phyloP scores from a whole-genome alignment of 2,888 invertebrate genomes.

The Pyrrhia umbra region DNA sequence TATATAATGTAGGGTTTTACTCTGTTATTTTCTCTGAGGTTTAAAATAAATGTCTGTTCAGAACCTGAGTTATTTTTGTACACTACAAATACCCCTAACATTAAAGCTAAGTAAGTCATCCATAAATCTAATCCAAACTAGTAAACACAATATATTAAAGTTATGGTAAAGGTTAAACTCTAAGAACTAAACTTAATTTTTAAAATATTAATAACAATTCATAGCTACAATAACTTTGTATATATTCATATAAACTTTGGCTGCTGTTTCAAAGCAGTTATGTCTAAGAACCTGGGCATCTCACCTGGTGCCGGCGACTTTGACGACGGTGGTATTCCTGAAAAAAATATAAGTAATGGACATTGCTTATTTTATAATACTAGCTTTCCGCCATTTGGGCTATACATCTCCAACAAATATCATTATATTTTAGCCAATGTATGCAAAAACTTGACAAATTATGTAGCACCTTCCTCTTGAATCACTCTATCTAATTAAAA shows the following conservation, averaged over 20 bases:
- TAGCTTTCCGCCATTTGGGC: too few relatives aligned
- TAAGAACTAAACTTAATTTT: constrained; percentile 26
- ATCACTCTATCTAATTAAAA: too few relatives aligned
- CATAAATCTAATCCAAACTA: constrained; percentile 41
- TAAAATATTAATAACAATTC: constrained; percentile 18
- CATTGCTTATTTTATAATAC: too few relatives aligned
- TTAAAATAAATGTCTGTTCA: constrained; percentile 89
- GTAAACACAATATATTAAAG: constrained; percentile 41
- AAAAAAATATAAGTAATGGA: constrained; percentile 48
- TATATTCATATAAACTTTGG: constrained; percentile 90
- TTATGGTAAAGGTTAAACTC: constrained; percentile 38
- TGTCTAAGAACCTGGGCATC: constrained; percentile 91
- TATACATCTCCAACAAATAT: too few relatives aligned
- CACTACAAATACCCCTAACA: constrained; percentile 27
- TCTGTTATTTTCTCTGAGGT: constrained; percentile 87
- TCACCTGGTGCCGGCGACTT: constrained; percentile 68
- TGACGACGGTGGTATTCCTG: constrained; percentile 68
- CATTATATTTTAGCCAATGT: too few relatives aligned
- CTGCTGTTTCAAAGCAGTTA: constrained; percentile 92
- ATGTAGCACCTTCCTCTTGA: too few relatives aligned
- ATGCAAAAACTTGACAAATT: too few relatives aligned
- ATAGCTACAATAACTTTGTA: constrained; percentile 23
- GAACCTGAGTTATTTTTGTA: constrained; percentile 70
- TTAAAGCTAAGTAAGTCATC: constrained; percentile 29
- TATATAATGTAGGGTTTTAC: constrained; percentile 75